phyloP scores from a whole-genome alignment of 2,888 invertebrate genomes.

The Caenorhabditis afra region DNA sequence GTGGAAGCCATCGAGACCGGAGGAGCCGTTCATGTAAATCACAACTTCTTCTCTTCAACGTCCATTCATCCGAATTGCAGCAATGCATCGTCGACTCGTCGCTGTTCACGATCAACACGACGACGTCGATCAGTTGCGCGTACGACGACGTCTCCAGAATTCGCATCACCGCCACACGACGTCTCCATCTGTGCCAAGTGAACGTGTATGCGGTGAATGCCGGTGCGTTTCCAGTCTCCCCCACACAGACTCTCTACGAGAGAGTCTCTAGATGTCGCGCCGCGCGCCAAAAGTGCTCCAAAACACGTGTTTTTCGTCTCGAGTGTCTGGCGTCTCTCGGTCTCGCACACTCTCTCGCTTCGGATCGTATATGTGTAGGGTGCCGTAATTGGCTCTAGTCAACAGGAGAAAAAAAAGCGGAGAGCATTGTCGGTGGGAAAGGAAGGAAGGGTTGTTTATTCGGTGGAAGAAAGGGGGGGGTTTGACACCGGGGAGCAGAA shows the following conservation, averaged over 20 bases:
- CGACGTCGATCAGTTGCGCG: constrained; percentile 54
- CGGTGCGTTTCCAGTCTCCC: constrained; percentile 56
- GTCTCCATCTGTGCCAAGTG: constrained; percentile 72
- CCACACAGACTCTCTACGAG: too few species aligned
- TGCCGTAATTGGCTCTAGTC: constrained; percentile 47
- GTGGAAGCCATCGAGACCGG: constrained; percentile 61
- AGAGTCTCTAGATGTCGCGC: constrained; percentile 23
- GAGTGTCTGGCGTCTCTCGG: constrained; percentile 26
- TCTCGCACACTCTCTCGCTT: neutral
- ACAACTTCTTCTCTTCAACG: neutral
- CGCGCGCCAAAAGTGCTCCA: constrained; percentile 37
- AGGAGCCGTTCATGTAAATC: constrained; percentile 61
- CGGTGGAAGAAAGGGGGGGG: constrained; percentile 9
- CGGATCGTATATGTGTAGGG: neutral
- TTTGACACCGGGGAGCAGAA: constrained; percentile 43
- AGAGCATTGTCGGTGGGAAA: constrained; percentile 17
- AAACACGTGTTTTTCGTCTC: constrained; percentile 45
- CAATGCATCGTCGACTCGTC: constrained; percentile 51
- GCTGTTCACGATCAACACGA: constrained; percentile 56
- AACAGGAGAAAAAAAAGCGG: too few species aligned
- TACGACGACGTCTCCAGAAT: constrained; percentile 61
- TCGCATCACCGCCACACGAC: constrained; percentile 61
- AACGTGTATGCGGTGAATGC: constrained; percentile 74
- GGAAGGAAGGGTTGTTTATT: constrained; percentile 34
- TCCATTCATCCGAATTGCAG: constrained; percentile 14